Conservation (phyloP, 2,797 vertebrate genomes). For the Chelon auratus region DNA sequence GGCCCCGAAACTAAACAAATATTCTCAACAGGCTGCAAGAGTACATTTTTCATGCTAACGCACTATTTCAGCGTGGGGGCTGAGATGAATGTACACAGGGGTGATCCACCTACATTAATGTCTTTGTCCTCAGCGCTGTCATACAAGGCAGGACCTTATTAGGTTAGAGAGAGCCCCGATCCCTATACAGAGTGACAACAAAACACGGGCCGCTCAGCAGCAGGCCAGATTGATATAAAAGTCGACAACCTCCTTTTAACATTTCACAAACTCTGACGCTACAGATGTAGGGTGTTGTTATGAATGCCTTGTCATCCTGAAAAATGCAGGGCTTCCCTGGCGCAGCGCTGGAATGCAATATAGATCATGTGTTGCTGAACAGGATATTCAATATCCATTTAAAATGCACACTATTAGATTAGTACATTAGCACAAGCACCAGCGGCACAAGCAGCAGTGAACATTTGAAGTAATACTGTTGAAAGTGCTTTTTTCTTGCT, state of each 20-base stretch:
- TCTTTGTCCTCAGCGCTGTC: slow-evolving; percentile 69
- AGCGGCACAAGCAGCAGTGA: slow-evolving; percentile 28
- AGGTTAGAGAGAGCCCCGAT: slow-evolving; percentile 70
- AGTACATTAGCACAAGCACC: slow-evolving; percentile 34
- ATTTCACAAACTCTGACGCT: slow-evolving; percentile 59
- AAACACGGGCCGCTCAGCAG: slow-evolving; percentile 65
- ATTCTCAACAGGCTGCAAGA: slow-evolving; percentile 58
- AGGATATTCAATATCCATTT: slow-evolving; percentile 29
- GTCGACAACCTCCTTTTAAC: slow-evolving; percentile 70
- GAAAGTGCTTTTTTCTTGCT: slow-evolving; percentile 30
- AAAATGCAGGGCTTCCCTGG: slow-evolving; percentile 54
- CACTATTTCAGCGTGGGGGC: slow-evolving; percentile 64
- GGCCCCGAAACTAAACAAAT: slow-evolving; percentile 66
- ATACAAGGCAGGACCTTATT: slow-evolving; percentile 74
- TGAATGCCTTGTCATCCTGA: slow-evolving; percentile 38
- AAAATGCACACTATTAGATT: slow-evolving; percentile 38
- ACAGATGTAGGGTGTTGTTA: slow-evolving; percentile 41
- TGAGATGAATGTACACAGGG: slow-evolving; percentile 67
- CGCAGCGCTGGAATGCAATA: slow-evolving; percentile 43
- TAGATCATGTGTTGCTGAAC: slow-evolving; percentile 5
- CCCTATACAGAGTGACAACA: slow-evolving; percentile 70
- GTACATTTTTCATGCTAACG: slow-evolving; percentile 73
- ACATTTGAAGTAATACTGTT: slow-evolving; percentile 33
- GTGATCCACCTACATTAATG: slow-evolving; percentile 75
- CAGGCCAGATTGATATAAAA: slow-evolving; percentile 61